Conservation (phyloP, 2,113 vertebrate species). For the Phocoena sinus region DNA sequence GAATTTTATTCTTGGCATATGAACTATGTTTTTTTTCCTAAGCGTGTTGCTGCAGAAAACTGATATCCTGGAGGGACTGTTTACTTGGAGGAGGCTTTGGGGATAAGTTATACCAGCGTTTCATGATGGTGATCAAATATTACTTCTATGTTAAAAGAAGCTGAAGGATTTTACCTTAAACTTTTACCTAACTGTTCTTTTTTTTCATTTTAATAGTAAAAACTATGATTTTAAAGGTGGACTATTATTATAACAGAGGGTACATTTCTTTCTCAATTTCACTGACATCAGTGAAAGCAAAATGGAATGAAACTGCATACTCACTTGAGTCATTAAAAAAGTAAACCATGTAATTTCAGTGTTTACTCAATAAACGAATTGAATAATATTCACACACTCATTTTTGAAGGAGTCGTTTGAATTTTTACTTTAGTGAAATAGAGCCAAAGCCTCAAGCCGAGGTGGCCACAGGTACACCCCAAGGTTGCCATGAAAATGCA, state of each 20-base stretch:
- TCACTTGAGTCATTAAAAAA: neutral
- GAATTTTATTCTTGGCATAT: conserved; percentile 1
- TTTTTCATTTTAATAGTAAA: neutral
- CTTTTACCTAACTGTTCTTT: neutral
- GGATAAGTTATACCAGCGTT: neutral
- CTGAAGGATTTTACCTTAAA: neutral
- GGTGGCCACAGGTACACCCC: neutral
- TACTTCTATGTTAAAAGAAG: conserved; percentile 1
- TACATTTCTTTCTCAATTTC: neutral
- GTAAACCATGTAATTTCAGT: neutral
- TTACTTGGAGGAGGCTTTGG: neutral
- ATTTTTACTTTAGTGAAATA: neutral
- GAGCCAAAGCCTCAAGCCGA: neutral
- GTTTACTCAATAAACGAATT: conserved; percentile 1
- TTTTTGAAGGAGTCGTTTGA: neutral
- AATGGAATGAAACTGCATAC: neutral
- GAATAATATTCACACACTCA: neutral
- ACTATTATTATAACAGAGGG: too few relatives aligned
- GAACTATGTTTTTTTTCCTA: neutral
- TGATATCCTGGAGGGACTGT: neutral
- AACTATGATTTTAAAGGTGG: neutral
- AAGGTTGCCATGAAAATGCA: fast-evolving
- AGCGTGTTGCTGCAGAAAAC: neutral
- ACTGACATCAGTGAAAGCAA: neutral
- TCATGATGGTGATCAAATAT: neutral